These are phyloP conservation scores for Salpingus planirostris DNA, from an alignment of 2,888 invertebrate genomes.

Conservation along the genomic window DNA sequence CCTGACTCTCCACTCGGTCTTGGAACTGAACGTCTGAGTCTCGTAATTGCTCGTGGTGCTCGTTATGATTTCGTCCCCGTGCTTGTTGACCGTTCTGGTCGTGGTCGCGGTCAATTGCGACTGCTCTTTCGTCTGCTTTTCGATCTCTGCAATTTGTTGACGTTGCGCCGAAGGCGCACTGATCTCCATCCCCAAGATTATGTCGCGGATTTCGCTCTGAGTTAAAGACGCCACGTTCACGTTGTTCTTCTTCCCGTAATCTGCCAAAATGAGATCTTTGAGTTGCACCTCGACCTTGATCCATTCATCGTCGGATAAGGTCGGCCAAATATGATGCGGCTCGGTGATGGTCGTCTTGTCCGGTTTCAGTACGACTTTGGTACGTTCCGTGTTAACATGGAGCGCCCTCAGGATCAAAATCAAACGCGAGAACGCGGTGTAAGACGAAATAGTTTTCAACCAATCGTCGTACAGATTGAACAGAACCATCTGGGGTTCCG, in stretches of 20 bases:
- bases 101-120: slow-evolving; percentile 97
- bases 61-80: slow-evolving; percentile 98
- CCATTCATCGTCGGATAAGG: slow-evolving; percentile 97
- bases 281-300: slow-evolving; percentile 98
- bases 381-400: slow-evolving; percentile 98
- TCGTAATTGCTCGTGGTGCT: slow-evolving; percentile 99
- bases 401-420: slow-evolving; percentile 93
- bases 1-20: slow-evolving; percentile 97
- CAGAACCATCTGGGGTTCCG: slow-evolving; percentile 99
- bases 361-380: slow-evolving; percentile 96
- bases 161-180: slow-evolving; percentile 98
- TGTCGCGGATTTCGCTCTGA: slow-evolving; percentile 98
- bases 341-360: slow-evolving; percentile 99
- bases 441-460: slow-evolving; percentile 98
- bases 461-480: slow-evolving; percentile 99
- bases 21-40: slow-evolving; percentile 94
- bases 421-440: slow-evolving; percentile 94
- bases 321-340: slow-evolving; percentile 99
- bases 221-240: slow-evolving; percentile 98
- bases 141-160: slow-evolving; percentile 99
- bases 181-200: slow-evolving; percentile 99
- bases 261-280: slow-evolving; percentile 96
- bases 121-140: slow-evolving; percentile 99
- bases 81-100: slow-evolving; percentile 90
- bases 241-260: slow-evolving; percentile 99